These are phyloP conservation scores for Caenorhabditis uteleia DNA, from an alignment of 2,888 invertebrate genomes.

Conservation along the genomic window DNA sequence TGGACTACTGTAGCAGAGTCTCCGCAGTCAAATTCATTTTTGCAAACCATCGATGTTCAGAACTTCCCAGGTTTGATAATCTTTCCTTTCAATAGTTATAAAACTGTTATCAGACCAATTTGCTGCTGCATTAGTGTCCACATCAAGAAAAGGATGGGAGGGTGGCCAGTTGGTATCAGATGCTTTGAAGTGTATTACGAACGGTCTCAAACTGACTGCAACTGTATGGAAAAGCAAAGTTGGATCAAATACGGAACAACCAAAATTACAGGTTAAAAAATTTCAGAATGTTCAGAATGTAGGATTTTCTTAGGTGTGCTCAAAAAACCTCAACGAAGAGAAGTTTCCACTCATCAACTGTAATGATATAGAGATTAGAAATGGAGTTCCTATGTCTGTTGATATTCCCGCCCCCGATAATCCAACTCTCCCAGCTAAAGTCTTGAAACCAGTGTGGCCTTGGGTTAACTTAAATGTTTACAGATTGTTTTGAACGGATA, in stretches of 20 bases:
- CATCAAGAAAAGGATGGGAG: conserved; percentile 54
- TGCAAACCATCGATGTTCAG: conserved; percentile 37
- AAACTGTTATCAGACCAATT: conserved; percentile 25
- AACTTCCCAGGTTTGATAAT: conserved; percentile 40
- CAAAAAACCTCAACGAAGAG: conserved; percentile 50
- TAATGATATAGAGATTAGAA: conserved; percentile 52
- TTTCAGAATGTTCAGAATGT: too few relatives aligned
- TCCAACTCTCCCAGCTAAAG: conserved; percentile 47
- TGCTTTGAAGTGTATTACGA: conserved; percentile 48
- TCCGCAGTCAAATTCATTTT: conserved; percentile 38
- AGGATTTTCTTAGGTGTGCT: conserved; percentile 46
- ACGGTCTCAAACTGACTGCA: conserved; percentile 44
- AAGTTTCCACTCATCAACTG: conserved; percentile 53
- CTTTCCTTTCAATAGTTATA: neutral
- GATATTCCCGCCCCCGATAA: conserved; percentile 51
- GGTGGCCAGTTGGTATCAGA: conserved; percentile 56
- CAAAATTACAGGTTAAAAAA: conserved; percentile 46
- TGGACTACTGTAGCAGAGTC: conserved; percentile 43
- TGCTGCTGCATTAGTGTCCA: conserved; percentile 51
- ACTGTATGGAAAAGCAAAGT: conserved; percentile 53
- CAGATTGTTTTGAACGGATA: conserved; percentile 55
- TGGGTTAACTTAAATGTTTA: too few relatives aligned
- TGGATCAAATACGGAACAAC: conserved; percentile 43
- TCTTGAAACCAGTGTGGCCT: conserved; percentile 6
- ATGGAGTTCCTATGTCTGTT: conserved; percentile 53